Evolutionary conservation across 2,113 vertebrate genomes (phyloP).

Genomic region (Bubo scandiacus): DNA sequence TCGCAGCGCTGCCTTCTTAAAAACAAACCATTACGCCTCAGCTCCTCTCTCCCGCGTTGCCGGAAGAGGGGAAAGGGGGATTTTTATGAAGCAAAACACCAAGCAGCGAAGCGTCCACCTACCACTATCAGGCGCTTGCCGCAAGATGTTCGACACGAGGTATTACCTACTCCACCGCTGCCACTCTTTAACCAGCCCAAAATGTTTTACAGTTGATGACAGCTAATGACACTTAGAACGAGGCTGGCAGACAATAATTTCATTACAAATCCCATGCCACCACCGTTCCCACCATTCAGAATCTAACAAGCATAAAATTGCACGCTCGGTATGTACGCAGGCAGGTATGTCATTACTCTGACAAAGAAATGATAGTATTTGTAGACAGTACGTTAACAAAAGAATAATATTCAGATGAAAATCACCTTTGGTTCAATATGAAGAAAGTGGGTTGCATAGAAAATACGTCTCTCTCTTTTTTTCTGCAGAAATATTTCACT

Average conservation of each 20-base stretch:
- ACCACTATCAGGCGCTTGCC: background rate
- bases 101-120: background rate
- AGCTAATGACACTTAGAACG: background rate
- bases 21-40: background rate
- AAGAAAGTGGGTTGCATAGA: background rate
- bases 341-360: background rate
- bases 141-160: background rate
- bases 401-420: background rate
- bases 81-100: background rate
- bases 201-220: background rate
- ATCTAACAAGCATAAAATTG: background rate
- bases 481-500: background rate
- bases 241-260: background rate
- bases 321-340: background rate
- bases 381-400: background rate
- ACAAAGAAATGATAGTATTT: background rate
- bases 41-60: background rate
- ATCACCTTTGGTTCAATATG: background rate
- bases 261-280: background rate
- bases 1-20: background rate
- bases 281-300: background rate
- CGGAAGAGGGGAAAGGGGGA: background rate
- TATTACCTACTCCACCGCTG: background rate
- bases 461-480: background rate
- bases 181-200: background rate